These are phyloP conservation scores for Drosophila malerkotliana DNA, from an alignment of 1,140 invertebrate species.

Conservation along the genomic window DNA sequence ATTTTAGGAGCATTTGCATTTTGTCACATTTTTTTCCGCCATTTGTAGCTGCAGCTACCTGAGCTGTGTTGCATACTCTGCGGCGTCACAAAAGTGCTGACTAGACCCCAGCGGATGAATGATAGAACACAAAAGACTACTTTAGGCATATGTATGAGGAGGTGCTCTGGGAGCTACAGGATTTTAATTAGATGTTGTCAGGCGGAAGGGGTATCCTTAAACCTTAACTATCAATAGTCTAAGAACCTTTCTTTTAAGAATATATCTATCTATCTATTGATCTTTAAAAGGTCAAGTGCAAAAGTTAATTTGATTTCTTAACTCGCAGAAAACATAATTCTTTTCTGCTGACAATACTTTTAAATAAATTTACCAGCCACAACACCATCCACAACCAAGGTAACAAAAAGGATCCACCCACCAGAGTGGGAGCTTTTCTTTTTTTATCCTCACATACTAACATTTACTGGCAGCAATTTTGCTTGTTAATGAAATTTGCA, in stretches of 20 bases:
- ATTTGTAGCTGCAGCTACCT: conserved; percentile 32
- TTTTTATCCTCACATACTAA: conserved; percentile 18
- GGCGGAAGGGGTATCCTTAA: conserved; percentile 35
- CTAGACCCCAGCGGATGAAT: conserved; percentile 31
- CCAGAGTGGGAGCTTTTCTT: not conserved
- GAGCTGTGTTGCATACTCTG: conserved; percentile 33
- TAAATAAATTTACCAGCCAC: not conserved
- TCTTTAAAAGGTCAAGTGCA: too few species aligned
- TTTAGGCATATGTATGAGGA: conserved; percentile 21
- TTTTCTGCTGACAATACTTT: too few species aligned
- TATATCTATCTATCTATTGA: not conserved
- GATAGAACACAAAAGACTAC: conserved; percentile 48
- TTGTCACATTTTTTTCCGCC: conserved; percentile 29
- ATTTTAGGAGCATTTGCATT: conserved; percentile 74
- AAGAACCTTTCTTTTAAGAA: not conserved
- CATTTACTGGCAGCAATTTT: conserved; percentile 69
- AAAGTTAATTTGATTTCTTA: too few species aligned
- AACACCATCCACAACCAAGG: not conserved
- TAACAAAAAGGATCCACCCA: conserved; percentile 6
- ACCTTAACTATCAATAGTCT: conserved; percentile 33
- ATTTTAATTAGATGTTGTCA: conserved; percentile 77
- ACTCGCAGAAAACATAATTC: not conserved
- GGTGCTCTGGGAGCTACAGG: conserved; percentile 45
- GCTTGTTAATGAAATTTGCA: conserved; percentile 83
- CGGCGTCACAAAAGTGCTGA: conserved; percentile 61